These are phyloP conservation scores for Patella ulyssiponensis DNA, from an alignment of 2,888 invertebrate species.

Conservation along the genomic window DNA sequence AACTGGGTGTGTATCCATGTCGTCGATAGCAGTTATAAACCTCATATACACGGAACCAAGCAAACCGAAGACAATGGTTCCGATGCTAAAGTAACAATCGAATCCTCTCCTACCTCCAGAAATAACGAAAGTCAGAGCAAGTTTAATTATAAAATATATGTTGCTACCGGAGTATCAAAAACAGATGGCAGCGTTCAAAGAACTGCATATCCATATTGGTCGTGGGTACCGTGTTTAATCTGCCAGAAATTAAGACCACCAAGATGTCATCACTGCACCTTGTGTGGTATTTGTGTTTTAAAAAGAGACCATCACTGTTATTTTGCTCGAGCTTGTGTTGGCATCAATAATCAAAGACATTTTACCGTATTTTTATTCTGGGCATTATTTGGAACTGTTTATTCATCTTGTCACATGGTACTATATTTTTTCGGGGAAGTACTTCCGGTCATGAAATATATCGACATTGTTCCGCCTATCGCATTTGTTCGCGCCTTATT, in stretches of 20 bases:
- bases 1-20: conserved; percentile 59
- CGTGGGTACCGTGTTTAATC: conserved; percentile 64
- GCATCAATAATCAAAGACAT: conserved; percentile 62
- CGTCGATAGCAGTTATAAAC: conserved; percentile 47
- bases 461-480: conserved; percentile 54
- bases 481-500: conserved; percentile 45
- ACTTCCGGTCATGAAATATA: conserved; percentile 27
- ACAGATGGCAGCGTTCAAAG: conserved; percentile 31
- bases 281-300: conserved; percentile 63
- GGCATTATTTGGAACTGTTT: conserved; percentile 48
- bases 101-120: conserved; percentile 24
- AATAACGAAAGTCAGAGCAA: conserved; percentile 6
- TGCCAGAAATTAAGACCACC: conserved; percentile 64
- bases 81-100: conserved; percentile 9
- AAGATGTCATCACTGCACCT: conserved; percentile 64
- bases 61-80: conserved; percentile 13
- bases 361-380: conserved; percentile 65
- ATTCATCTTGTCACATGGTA: conserved; percentile 42
- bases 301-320: conserved; percentile 70
- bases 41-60: conserved; percentile 42
- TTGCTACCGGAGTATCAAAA: conserved; percentile 25
- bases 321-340: conserved; percentile 64
- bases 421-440: conserved; percentile 38
- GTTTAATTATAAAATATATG: conserved; percentile 25
- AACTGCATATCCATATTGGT: conserved; percentile 63